Conservation (phyloP, 2,888 invertebrate species). For the Isotomurus palustris region DNA sequence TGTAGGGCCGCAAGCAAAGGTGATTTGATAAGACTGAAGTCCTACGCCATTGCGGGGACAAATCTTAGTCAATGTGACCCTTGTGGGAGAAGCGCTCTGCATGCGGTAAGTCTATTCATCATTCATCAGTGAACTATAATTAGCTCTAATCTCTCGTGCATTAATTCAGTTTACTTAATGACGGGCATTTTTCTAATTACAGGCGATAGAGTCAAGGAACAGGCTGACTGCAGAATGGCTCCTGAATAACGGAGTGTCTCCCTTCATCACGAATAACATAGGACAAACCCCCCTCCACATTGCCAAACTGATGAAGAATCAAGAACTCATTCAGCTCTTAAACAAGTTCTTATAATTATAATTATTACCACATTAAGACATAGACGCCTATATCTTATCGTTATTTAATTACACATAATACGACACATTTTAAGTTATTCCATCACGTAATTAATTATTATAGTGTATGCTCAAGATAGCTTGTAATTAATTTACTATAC, state of each 20-base stretch:
- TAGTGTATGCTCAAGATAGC: no score
- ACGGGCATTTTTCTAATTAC: background rate
- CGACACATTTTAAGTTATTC: no score
- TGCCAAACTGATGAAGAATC: slow-evolving; percentile 20
- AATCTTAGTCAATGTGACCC: slow-evolving; percentile 61
- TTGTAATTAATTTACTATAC: no score
- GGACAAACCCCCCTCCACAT: slow-evolving; percentile 35
- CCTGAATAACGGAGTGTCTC: slow-evolving; percentile 26
- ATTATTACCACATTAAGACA: no score
- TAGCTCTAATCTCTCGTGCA: background rate
- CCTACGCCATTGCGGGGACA: slow-evolving; percentile 64
- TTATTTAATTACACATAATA: no score
- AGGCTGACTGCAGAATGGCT: slow-evolving; percentile 28
- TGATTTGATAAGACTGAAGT: slow-evolving; percentile 57
- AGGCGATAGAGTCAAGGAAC: slow-evolving; percentile 34
- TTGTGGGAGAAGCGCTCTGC: slow-evolving; percentile 63
- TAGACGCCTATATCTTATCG: no score
- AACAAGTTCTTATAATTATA: slow-evolving; percentile 27
- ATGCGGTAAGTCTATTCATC: slow-evolving; percentile 59
- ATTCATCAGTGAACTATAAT: background rate
- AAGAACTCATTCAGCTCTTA: slow-evolving; percentile 28
- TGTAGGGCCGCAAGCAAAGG: slow-evolving; percentile 53
- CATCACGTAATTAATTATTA: no score
- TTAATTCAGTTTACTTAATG: background rate
- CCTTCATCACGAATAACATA: slow-evolving; percentile 18